Percentiles rank a stretch among this genome's conserved stretches.
These are phyloP conservation scores for Chloroceryle inda DNA, from an alignment of 2,797 vertebrate genomes.

Conservation along the genomic window DNA sequence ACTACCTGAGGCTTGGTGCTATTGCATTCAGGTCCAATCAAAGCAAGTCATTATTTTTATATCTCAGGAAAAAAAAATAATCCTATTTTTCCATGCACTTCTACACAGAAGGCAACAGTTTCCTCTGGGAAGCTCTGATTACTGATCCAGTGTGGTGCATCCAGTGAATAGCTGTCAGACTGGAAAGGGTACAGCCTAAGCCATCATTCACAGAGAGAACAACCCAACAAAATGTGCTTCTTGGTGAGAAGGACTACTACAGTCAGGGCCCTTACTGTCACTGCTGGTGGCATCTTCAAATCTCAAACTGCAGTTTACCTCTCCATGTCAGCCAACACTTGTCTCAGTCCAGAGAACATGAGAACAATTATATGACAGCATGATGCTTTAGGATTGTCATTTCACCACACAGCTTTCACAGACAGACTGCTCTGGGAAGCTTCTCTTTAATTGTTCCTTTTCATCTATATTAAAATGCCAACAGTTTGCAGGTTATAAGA, in stretches of 20 bases:
- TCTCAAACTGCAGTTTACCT: not conserved
- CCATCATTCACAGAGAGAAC: not conserved
- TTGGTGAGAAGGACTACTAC: not conserved
- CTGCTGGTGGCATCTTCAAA: not conserved
- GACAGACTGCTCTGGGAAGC: not conserved
- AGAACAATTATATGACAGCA: not conserved
- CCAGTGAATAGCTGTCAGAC: not conserved
- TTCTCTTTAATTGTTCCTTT: not conserved
- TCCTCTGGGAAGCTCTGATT: not conserved
- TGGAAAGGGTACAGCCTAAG: not conserved
- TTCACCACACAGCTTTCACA: not conserved
- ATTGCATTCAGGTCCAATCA: not conserved
- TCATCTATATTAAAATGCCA: not conserved
- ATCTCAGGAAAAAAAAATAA: not conserved
- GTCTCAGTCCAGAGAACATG: not conserved
- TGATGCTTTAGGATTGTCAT: not conserved
- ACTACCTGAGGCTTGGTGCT: not conserved
- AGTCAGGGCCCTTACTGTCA: not conserved
- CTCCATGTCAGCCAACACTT: not conserved
- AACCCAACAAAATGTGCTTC: not conserved
- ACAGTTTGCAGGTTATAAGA: not conserved
- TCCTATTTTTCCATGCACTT: not conserved
- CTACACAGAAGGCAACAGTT: not conserved
- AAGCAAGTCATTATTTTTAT: not conserved
- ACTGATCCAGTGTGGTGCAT: not conserved